These are phyloP conservation scores for Lagorchestes hirsutus DNA, from an alignment of 2,797 vertebrate species.

Conservation along the genomic window DNA sequence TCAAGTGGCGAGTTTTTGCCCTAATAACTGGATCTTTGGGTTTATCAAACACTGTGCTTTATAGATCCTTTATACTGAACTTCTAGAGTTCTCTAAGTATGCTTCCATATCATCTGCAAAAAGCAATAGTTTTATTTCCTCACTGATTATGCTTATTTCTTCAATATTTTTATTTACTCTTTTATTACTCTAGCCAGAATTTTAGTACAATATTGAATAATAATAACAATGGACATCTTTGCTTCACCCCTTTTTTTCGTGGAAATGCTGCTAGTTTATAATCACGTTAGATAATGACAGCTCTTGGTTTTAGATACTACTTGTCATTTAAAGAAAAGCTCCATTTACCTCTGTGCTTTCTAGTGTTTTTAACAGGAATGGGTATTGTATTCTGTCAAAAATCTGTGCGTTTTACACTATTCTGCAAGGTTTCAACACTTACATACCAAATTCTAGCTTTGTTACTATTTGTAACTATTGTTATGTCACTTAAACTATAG, in stretches of 20 bases:
- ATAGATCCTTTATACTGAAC: background rate
- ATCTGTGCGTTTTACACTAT: background rate
- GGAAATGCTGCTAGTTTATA: background rate
- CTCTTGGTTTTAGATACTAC: background rate
- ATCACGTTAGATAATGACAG: background rate
- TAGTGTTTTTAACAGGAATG: background rate
- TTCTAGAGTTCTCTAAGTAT: background rate
- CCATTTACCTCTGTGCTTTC: background rate
- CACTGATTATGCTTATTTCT: too few species aligned
- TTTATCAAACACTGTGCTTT: background rate
- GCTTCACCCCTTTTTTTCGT: background rate
- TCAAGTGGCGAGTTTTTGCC: background rate
- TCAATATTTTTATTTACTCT: background rate
- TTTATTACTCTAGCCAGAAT: background rate
- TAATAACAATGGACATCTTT: background rate
- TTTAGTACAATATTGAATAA: too few species aligned
- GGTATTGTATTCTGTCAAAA: background rate
- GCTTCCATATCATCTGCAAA: background rate
- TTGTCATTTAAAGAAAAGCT: background rate
- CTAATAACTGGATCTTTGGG: background rate
- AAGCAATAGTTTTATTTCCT: background rate
- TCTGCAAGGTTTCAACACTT: background rate
- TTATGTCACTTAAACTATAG: too few species aligned
- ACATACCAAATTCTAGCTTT: background rate
- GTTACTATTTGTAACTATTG: background rate